Evolutionary conservation across 2,113 vertebrate genomes (phyloP), one percentile per base, ranked within the genome.

Genomic region (Trichomycterus rosablanca): DNA sequence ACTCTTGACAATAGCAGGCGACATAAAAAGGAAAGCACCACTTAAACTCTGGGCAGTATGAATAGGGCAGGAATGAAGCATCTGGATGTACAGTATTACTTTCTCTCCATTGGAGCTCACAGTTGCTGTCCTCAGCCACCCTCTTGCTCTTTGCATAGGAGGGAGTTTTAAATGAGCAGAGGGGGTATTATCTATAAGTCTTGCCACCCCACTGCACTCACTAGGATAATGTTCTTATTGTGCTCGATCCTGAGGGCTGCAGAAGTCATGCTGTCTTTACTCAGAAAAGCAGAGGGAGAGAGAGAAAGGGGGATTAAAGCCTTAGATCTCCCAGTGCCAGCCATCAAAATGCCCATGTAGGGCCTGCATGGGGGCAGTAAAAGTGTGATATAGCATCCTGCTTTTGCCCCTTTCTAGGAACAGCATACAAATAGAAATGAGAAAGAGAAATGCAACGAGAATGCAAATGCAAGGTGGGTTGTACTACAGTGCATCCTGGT

Each of bases 221-320:
- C 75, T 80, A 83, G 86, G 86, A 86, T 88, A 86, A 87, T 86
- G 84, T 86, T 88, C 84, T 87, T 87, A 86, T 83, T 86, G 84
- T 83, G 78, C 77, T 78, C 80, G 82, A 86, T 86, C 83, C 84
- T 82, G 76, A 52, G 62, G 71, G 80, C 81, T 81, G 79, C 79
- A 81, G 78, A 83, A 86, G 84, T 83, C 86, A 86, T 84, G 84
- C 84, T 81, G 84, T 80, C 84, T 88, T 85, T 87, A 83, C 84
- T 85, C 81, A 83, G 81, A 81, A 78, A 80, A 77, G 78, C 77
- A 75, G 75, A 72, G 68, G 66, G 66, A 34, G 72, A 49, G 76
- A 70, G 76, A 78, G 70, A 62, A 58, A 43, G 22, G 18, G 58
- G 63, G 69, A 72, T 69, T 69, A 73, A 55, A 68, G 62, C 53